Conservation (phyloP, 2,888 invertebrate species). For the Margaritifera margaritifera region DNA sequence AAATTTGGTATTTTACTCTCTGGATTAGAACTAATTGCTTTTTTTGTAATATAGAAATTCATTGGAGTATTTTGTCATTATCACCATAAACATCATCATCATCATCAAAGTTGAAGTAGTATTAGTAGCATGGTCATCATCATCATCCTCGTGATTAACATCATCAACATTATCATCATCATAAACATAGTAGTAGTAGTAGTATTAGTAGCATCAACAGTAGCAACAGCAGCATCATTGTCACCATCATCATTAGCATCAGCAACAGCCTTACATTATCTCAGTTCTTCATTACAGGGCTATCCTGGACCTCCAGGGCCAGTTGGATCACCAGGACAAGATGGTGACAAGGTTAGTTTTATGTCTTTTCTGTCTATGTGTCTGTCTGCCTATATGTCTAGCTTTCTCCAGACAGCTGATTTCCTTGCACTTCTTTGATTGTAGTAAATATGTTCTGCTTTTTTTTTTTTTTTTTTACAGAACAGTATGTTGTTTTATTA, state of each 20-base stretch:
- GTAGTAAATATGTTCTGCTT: no score
- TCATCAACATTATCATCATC: background rate
- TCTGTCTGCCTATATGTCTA: background rate
- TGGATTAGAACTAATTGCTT: no score
- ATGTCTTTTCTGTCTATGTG: background rate
- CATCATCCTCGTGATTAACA: background rate
- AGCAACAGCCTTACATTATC: conserved; percentile 6
- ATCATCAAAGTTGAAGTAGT: no score
- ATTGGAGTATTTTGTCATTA: no score
- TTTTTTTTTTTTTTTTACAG: no score
- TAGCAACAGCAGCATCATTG: background rate
- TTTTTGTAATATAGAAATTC: no score
- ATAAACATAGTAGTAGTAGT: no score
- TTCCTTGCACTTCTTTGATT: background rate
- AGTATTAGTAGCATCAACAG: no score
- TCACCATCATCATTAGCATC: background rate
- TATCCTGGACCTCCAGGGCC: conserved; percentile 61
- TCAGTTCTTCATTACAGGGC: conserved; percentile 47
- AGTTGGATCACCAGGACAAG: conserved; percentile 82
- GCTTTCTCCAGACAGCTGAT: background rate
- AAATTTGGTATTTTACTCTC: no score
- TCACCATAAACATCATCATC: no score
- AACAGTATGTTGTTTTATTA: no score
- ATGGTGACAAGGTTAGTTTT: conserved; percentile 80
- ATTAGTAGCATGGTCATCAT: no score